phyloP scores from a whole-genome alignment of 2,888 invertebrate species.

The Cylindroiulus punctatus region DNA sequence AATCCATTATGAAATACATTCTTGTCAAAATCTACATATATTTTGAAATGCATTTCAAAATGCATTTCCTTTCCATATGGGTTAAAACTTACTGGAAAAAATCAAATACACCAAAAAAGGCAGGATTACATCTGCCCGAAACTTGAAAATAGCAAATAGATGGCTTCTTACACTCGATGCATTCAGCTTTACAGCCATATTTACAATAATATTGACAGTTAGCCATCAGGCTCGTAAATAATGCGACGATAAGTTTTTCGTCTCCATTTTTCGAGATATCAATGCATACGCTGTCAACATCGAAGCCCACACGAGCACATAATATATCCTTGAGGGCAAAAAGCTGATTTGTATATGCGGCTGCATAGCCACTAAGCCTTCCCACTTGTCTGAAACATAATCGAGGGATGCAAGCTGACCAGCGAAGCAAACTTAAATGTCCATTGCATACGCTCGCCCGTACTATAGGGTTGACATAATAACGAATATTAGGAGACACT shows the following conservation, averaged over 20 bases:
- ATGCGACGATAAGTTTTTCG: constrained; percentile 1
- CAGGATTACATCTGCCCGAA: not conserved
- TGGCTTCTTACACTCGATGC: not conserved
- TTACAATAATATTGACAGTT: constrained; percentile 42
- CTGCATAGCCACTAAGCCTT: not conserved
- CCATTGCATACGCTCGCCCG: constrained; percentile 22
- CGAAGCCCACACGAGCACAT: not conserved
- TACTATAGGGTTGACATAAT: constrained; percentile 29
- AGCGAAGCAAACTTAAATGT: constrained; percentile 15
- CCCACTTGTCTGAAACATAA: constrained; percentile 38
- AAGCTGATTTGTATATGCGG: not conserved
- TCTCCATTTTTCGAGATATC: constrained; percentile 10
- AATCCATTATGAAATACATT: no score
- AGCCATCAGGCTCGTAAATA: constrained; percentile 34
- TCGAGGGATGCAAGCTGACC: constrained; percentile 16
- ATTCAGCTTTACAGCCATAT: constrained; percentile 26
- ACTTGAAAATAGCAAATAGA: constrained; percentile 4
- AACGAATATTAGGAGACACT: constrained; percentile 33
- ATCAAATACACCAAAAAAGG: not conserved
- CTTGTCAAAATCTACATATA: no score
- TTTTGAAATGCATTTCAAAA: no score
- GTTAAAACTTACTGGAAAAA: not conserved
- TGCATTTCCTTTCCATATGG: no score
- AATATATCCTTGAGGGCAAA: not conserved
- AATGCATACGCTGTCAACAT: constrained; percentile 2